A percentile compares a stretch with the other conserved stretches of the same genome.
These are phyloP conservation scores for Macropodus opercularis DNA, from an alignment of 2,797 vertebrate species.

Conservation along the genomic window DNA sequence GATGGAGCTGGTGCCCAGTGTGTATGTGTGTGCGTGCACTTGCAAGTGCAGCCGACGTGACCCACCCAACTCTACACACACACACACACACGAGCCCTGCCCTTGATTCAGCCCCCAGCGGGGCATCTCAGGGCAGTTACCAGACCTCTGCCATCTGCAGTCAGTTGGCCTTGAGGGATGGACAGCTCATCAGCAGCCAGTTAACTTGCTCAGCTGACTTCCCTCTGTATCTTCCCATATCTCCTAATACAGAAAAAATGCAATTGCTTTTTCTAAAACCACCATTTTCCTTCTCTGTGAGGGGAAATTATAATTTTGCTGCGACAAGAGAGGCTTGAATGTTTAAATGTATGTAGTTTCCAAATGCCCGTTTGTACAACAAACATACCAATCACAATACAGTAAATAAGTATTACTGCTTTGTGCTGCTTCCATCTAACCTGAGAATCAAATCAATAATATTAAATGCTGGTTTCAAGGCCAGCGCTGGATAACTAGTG, in stretches of 20 bases:
- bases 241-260: constrained; percentile 28
- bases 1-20: constrained; percentile 72
- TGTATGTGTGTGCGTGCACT: constrained; percentile 42
- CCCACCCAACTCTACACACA: constrained; percentile 55
- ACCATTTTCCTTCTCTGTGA: not conserved
- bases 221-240: constrained; percentile 10
- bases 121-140: constrained; percentile 68
- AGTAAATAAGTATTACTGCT: not conserved
- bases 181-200: constrained; percentile 61
- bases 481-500: too few relatives aligned
- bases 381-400: not conserved
- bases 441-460: not conserved
- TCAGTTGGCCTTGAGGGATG: constrained; percentile 62
- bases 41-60: constrained; percentile 66
- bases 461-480: too few relatives aligned
- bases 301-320: not conserved
- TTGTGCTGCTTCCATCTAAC: not conserved
- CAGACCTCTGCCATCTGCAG: constrained; percentile 76
- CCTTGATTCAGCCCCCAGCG: constrained; percentile 66
- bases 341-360: not conserved
- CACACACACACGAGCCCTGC: constrained; percentile 47
- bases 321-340: not conserved
- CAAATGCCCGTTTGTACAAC: not conserved
- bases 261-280: constrained; percentile 11
- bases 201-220: constrained; percentile 19